phyloP scores from a whole-genome alignment of 2,888 invertebrate species.

The Sphecodes monilicornis region DNA sequence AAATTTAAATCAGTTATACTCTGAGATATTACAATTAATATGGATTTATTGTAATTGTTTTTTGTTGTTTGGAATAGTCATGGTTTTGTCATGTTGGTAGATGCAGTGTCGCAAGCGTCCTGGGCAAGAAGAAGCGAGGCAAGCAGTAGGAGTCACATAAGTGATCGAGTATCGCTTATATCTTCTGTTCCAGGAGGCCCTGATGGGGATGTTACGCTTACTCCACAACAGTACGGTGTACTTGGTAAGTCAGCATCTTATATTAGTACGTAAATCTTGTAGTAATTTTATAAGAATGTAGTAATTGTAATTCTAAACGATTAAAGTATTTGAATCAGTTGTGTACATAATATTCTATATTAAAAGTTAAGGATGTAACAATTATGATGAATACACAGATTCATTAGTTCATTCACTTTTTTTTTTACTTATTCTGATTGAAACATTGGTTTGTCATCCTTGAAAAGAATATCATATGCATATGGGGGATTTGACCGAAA shows the following conservation, averaged over 20 bases:
- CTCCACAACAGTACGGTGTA: constrained; percentile 95
- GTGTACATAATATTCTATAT: not conserved
- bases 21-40: not conserved
- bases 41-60: not conserved
- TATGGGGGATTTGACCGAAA: not conserved
- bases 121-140: constrained; percentile 83
- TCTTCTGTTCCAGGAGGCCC: constrained; percentile 83
- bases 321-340: constrained; percentile 3
- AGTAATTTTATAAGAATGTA: not conserved
- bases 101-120: constrained; percentile 81
- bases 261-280: not conserved
- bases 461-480: not conserved
- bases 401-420: not conserved
- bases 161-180: constrained; percentile 81
- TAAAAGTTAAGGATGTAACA: constrained; percentile 3
- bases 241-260: constrained; percentile 89
- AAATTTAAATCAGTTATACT: not conserved
- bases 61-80: not conserved
- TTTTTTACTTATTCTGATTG: not conserved
- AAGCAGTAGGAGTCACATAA: constrained; percentile 81
- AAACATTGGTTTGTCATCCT: not conserved
- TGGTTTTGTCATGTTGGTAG: constrained; percentile 60
- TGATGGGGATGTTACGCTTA: constrained; percentile 88
- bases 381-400: not conserved
- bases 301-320: not conserved